Percentiles rank a stretch among this genome's conserved stretches.
Evolutionary conservation across 2,888 invertebrate genomes (phyloP).

Genomic region (Tenthredo distinguenda): DNA sequence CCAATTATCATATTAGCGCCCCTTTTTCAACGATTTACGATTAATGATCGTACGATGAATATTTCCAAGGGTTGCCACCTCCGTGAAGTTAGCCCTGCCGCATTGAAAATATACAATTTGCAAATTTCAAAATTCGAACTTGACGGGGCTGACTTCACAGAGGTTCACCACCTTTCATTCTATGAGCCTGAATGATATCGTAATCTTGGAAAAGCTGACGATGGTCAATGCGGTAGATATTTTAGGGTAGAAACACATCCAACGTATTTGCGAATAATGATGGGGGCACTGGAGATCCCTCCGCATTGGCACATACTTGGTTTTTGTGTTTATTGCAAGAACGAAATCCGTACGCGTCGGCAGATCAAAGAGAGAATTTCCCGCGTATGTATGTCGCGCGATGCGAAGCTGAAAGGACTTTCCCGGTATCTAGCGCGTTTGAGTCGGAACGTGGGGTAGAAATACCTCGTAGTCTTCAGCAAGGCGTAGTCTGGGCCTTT

Average conservation of each 20-base stretch:
- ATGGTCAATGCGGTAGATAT: not conserved
- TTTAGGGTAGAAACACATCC: not conserved
- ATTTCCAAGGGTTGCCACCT: not conserved
- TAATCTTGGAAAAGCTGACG: not conserved
- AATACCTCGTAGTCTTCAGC: conserved; percentile 39
- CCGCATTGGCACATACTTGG: conserved; percentile 26
- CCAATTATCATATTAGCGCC: not conserved
- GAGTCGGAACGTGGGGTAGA: conserved; percentile 32
- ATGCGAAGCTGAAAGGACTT: conserved; percentile 43
- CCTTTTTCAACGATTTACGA: not conserved
- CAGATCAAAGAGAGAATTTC: conserved; percentile 43
- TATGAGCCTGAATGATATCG: not conserved
- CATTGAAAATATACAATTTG: no score
- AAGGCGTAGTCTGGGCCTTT: conserved; percentile 12
- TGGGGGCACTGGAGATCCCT: conserved; percentile 8
- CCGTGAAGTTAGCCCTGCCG: no score
- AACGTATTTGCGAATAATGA: conserved; percentile 23
- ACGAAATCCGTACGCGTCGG: conserved; percentile 43
- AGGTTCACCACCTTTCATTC: not conserved
- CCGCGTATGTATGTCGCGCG: conserved; percentile 26
- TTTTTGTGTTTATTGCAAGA: conserved; percentile 44
- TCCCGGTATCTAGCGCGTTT: conserved; percentile 19
- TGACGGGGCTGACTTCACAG: no score
- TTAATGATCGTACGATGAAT: not conserved
- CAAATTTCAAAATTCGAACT: no score